Percentiles rank a stretch among this genome's conserved stretches.
These are phyloP conservation scores for Antigone vipio DNA, from an alignment of 2,113 vertebrate genomes.

Conservation along the genomic window DNA sequence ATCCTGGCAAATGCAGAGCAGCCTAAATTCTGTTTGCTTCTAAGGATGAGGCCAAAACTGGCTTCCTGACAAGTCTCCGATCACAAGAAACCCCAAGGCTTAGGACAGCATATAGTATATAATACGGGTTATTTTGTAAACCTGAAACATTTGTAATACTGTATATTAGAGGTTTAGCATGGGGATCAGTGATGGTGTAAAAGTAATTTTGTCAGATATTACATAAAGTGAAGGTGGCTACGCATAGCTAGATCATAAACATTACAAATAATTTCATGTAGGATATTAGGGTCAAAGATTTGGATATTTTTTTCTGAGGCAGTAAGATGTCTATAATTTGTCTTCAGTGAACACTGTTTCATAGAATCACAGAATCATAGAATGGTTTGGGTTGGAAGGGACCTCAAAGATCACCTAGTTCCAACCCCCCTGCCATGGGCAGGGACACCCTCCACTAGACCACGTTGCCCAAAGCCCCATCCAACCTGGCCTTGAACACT, in stretches of 20 bases:
- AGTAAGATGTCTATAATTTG: background rate
- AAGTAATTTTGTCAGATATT: background rate
- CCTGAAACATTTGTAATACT: background rate
- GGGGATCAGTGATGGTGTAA: background rate
- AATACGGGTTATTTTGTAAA: background rate
- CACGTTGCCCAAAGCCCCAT: too few relatives aligned
- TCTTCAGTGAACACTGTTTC: background rate
- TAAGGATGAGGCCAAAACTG: background rate
- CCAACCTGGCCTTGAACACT: too few relatives aligned
- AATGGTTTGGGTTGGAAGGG: too few relatives aligned
- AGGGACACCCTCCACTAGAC: too few relatives aligned
- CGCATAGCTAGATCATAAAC: background rate
- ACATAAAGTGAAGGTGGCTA: background rate
- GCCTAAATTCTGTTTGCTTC: background rate
- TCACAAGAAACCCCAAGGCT: background rate
- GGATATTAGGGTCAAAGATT: background rate
- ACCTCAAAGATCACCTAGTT: too few relatives aligned
- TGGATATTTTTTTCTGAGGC: background rate
- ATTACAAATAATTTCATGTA: background rate
- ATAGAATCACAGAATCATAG: too few relatives aligned
- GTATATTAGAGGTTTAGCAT: background rate
- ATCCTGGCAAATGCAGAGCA: background rate
- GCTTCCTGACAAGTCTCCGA: background rate
- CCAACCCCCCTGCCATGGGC: too few relatives aligned
- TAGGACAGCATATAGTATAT: accelerated